Evolutionary conservation across 2,888 invertebrate species (phyloP).

Genomic region (Trichopria drosophilae): DNA sequence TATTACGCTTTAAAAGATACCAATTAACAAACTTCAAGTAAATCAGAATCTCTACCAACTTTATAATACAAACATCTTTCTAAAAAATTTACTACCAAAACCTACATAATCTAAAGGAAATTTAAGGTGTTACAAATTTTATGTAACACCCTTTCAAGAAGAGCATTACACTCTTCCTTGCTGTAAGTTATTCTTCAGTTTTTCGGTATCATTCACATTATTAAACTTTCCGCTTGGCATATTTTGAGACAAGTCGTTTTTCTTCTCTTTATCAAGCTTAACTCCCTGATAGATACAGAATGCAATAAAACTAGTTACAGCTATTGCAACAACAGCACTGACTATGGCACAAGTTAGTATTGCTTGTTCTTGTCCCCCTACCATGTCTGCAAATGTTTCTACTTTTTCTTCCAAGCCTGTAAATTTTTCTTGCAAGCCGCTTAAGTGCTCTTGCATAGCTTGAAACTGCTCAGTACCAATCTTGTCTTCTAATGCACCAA

Average conservation of each 20-base stretch:
- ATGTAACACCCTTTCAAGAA: conserved; percentile 19
- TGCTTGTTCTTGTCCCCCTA: conserved; percentile 12
- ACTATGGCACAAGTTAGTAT: conserved; percentile 7
- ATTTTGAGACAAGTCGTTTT: conserved; percentile 11
- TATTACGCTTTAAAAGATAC: conserved; percentile 19
- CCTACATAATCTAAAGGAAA: conserved; percentile 17
- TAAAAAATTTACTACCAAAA: conserved; percentile 21
- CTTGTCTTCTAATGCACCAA: no score
- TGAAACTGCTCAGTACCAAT: no score
- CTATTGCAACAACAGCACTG: conserved; percentile 16
- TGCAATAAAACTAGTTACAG: conserved; percentile 15
- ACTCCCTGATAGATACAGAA: conserved; percentile 19
- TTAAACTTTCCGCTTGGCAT: conserved; percentile 12
- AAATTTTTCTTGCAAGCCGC: no score
- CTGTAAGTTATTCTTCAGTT: no score
- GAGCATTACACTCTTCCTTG: no score
- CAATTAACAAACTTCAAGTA: conserved; percentile 22
- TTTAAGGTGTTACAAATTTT: conserved; percentile 20
- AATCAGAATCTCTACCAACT: conserved; percentile 22
- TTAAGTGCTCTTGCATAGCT: no score
- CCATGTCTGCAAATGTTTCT: not conserved
- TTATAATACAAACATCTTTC: conserved; percentile 22
- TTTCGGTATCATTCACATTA: conserved; percentile 9
- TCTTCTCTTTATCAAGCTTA: conserved; percentile 15
- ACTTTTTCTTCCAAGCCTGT: no score